Percentiles rank a stretch among this genome's conserved stretches.
These are phyloP conservation scores for Drosophila seguyi DNA, from an alignment of 1,140 invertebrate species.

Conservation along the genomic window DNA sequence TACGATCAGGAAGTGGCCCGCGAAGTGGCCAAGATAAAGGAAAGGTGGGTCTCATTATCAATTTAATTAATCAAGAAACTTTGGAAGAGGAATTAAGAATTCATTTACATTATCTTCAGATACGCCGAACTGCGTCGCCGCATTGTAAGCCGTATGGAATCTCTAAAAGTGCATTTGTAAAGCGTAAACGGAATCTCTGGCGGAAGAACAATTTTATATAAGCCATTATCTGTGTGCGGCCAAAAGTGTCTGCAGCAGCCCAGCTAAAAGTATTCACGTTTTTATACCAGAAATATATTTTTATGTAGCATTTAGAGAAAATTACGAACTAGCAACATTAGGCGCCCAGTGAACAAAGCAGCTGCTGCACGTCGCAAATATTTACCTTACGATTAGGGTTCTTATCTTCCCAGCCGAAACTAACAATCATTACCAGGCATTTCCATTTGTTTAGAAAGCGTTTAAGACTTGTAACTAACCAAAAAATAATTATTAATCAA, in stretches of 20 bases:
- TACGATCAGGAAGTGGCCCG: constrained; percentile 92
- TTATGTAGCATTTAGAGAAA: constrained; percentile 71
- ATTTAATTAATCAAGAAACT: constrained; percentile 24
- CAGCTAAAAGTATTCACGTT: constrained; percentile 67
- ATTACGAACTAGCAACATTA: constrained; percentile 65
- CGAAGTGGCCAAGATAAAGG: constrained; percentile 89
- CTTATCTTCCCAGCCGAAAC: constrained; percentile 46
- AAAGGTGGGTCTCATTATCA: constrained; percentile 87
- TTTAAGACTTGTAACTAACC: constrained; percentile 84
- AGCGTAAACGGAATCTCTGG: constrained; percentile 60
- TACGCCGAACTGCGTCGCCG: constrained; percentile 89
- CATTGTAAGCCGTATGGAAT: constrained; percentile 90
- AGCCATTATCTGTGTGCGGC: constrained; percentile 68
- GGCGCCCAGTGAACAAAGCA: constrained; percentile 71
- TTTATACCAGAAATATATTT: constrained; percentile 55
- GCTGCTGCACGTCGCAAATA: constrained; percentile 55
- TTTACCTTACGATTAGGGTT: constrained; percentile 31
- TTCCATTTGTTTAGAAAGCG: constrained; percentile 70
- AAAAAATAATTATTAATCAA: constrained; percentile 80
- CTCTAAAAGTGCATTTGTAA: constrained; percentile 88
- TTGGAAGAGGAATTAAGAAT: neutral
- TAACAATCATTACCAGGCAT: constrained; percentile 66
- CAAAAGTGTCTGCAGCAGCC: constrained; percentile 52
- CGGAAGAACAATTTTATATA: constrained; percentile 44
- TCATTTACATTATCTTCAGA: constrained; percentile 77